These are phyloP conservation scores for Goniozus legneri DNA, from an alignment of 1,140 invertebrate species.

Conservation along the genomic window DNA sequence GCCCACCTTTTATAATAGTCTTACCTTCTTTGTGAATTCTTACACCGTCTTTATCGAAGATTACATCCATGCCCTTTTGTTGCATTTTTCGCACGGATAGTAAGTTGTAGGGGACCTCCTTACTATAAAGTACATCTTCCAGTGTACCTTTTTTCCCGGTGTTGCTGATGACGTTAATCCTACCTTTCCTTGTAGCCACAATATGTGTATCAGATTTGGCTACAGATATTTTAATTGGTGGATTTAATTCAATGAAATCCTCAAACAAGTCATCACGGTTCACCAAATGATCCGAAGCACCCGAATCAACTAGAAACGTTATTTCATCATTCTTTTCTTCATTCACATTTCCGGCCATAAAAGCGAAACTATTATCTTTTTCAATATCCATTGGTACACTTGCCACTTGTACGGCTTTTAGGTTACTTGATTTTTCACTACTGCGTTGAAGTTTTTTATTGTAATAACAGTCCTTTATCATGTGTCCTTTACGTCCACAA, in stretches of 20 bases:
- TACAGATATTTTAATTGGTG: slow-evolving; percentile 9
- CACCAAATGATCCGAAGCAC: neutral
- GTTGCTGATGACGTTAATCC: slow-evolving; percentile 15
- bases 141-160: slow-evolving; percentile 16
- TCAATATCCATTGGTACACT: neutral
- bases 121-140: slow-evolving; percentile 26
- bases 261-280: neutral
- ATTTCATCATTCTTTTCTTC: neutral
- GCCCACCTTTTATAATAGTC: slow-evolving; percentile 27
- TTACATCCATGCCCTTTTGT: slow-evolving; percentile 25
- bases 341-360: neutral
- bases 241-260: neutral
- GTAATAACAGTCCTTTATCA: too few relatives aligned
- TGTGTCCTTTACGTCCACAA: too few relatives aligned
- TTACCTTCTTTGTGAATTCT: slow-evolving; percentile 24
- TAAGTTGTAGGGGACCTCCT: slow-evolving; percentile 29
- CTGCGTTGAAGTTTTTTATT: too few relatives aligned
- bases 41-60: slow-evolving; percentile 30
- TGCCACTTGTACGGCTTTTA: neutral
- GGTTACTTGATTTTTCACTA: too few relatives aligned
- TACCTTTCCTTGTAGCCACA: slow-evolving; percentile 24
- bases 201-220: slow-evolving; percentile 24
- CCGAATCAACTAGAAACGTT: neutral
- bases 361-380: neutral
- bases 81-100: slow-evolving; percentile 34